phyloP scores from a whole-genome alignment of 2,888 invertebrate genomes.

The Drosophila monieri region DNA sequence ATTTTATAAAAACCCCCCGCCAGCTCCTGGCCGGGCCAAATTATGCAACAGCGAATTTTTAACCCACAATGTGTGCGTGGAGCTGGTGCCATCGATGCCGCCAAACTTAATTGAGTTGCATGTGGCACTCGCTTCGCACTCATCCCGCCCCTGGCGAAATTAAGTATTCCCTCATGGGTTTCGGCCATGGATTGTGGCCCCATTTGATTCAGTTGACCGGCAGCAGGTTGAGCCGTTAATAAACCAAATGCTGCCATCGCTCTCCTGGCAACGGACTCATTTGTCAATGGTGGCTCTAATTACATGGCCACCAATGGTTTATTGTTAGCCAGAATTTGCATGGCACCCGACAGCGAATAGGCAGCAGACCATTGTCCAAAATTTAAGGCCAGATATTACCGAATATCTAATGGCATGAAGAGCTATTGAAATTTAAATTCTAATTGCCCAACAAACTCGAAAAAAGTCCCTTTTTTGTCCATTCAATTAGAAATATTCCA shows the following conservation, averaged over 20 bases:
- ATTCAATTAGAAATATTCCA: conserved; percentile 71
- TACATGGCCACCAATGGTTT: conserved; percentile 37
- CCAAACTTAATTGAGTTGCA: conserved; percentile 77
- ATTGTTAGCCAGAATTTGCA: conserved; percentile 33
- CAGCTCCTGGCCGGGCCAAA: conserved; percentile 51
- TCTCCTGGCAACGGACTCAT: conserved; percentile 21
- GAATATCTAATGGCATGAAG: too few relatives aligned
- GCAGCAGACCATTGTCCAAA: background rate
- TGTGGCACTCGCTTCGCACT: conserved; percentile 40
- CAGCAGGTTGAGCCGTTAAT: conserved; percentile 36
- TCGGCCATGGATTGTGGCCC: conserved; percentile 20
- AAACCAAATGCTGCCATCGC: conserved; percentile 24
- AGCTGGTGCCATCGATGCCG: conserved; percentile 48
- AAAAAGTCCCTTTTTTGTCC: conserved; percentile 48
- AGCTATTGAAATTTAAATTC: conserved; percentile 69
- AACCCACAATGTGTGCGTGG: conserved; percentile 23
- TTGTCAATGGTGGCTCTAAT: conserved; percentile 44
- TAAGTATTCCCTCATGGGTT: conserved; percentile 13
- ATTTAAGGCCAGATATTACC: background rate
- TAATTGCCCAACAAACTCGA: conserved; percentile 58
- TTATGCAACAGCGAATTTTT: conserved; percentile 62
- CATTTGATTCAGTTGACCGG: conserved; percentile 22
- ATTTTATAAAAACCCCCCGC: conserved; percentile 58
- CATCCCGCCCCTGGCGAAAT: background rate
- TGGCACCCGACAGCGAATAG: conserved; percentile 5